These are phyloP conservation scores for Atrichornis clamosus DNA, from an alignment of 2,113 vertebrate species.

Conservation along the genomic window DNA sequence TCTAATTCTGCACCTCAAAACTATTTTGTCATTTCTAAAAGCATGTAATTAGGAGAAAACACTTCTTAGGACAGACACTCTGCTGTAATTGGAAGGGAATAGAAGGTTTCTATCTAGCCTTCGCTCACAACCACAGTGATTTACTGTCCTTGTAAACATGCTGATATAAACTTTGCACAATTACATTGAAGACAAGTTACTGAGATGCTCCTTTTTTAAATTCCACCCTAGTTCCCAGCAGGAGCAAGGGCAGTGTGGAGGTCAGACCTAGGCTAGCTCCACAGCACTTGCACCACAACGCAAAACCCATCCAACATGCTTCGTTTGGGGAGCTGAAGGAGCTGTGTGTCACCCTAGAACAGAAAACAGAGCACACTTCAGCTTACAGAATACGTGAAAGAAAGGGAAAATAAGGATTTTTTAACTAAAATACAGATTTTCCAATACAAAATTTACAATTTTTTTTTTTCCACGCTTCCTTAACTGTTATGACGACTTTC, in stretches of 20 bases:
- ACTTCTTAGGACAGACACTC: neutral
- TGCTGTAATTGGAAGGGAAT: neutral
- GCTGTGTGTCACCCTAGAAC: neutral
- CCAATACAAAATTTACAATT: neutral
- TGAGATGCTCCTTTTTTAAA: neutral
- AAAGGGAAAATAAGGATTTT: neutral
- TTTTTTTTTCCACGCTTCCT: accelerated
- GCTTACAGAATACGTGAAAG: neutral
- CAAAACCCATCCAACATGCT: neutral
- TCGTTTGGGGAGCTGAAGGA: neutral
- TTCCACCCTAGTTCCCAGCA: neutral
- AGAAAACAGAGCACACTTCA: neutral
- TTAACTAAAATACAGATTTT: neutral
- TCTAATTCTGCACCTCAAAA: neutral
- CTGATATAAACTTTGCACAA: neutral
- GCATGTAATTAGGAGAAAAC: neutral
- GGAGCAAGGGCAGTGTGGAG: neutral
- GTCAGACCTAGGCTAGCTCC: neutral
- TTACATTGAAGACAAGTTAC: neutral
- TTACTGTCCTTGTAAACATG: neutral
- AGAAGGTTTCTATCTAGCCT: neutral
- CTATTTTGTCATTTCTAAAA: neutral
- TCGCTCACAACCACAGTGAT: neutral
- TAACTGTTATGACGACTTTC: neutral
- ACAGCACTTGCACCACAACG: neutral